Evolutionary conservation across 2,113 vertebrate species (phyloP).

Genomic region (Octodon degus): DNA sequence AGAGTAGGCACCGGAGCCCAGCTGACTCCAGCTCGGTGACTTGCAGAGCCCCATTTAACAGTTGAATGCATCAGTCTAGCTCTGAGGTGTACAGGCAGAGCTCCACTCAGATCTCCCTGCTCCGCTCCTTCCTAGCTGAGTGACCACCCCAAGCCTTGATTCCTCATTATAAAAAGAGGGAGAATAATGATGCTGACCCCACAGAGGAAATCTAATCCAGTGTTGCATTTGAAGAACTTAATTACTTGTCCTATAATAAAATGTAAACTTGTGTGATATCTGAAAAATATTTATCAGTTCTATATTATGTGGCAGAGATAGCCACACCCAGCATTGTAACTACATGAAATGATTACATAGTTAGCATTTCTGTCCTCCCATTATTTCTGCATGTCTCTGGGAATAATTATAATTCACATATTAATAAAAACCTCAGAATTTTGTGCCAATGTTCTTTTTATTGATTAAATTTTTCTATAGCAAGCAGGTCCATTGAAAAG

Average conservation of each 20-base stretch:
- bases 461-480: not conserved
- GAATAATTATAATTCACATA: not conserved
- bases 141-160: not conserved
- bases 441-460: not conserved
- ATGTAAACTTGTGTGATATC: not conserved
- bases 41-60: not conserved
- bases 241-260: not conserved
- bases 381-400: not conserved
- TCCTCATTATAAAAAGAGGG: not conserved
- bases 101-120: not conserved
- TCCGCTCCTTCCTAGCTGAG: not conserved
- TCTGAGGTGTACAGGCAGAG: not conserved
- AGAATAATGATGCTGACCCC: not conserved
- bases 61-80: not conserved
- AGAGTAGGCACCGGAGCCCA: not conserved
- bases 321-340: not conserved
- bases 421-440: not conserved
- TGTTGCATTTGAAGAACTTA: not conserved
- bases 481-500: not conserved
- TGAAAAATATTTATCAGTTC: constrained; percentile 1
- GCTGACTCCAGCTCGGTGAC: not conserved
- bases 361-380: not conserved
- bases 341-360: not conserved
- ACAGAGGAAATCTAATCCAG: not conserved
- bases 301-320: not conserved